phyloP scores from a whole-genome alignment of 2,888 invertebrate genomes.

The Alsophila aescularia region DNA sequence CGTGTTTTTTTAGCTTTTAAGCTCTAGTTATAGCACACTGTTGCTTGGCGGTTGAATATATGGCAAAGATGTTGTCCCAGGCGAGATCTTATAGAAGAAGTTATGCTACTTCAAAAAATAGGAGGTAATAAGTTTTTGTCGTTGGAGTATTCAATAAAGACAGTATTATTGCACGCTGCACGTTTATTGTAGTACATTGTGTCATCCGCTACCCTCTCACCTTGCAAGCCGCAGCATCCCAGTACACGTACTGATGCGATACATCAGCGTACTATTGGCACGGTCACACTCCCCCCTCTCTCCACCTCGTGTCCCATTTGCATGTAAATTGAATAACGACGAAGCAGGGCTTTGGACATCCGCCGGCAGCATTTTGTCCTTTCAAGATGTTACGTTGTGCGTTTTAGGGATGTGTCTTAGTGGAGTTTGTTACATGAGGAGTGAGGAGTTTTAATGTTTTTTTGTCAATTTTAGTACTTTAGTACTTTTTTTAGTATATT shows the following conservation, averaged over 20 bases:
- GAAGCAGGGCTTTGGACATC: slow-evolving; percentile 56
- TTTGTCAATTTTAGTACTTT: too few relatives aligned
- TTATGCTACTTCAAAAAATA: too few relatives aligned
- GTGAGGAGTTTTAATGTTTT: not conserved
- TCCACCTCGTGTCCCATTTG: slow-evolving; percentile 63
- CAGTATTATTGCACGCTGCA: too few relatives aligned
- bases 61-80: too few relatives aligned
- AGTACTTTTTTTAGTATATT: too few relatives aligned
- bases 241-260: slow-evolving; percentile 78
- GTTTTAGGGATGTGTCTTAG: slow-evolving; percentile 22
- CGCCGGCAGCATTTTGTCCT: slow-evolving; percentile 59
- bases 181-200: not conserved
- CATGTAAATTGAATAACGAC: slow-evolving; percentile 85
- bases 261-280: slow-evolving; percentile 81
- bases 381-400: slow-evolving; percentile 60
- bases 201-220: not conserved
- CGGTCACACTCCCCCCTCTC: slow-evolving; percentile 49
- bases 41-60: too few relatives aligned
- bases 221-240: slow-evolving; percentile 34
- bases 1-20: too few relatives aligned
- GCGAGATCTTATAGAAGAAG: too few relatives aligned
- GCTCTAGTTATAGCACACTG: too few relatives aligned
- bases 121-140: too few relatives aligned
- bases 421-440: not conserved
- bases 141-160: too few relatives aligned